Conservation (phyloP, 2,888 invertebrate species). For the Polydrusus cervinus region DNA sequence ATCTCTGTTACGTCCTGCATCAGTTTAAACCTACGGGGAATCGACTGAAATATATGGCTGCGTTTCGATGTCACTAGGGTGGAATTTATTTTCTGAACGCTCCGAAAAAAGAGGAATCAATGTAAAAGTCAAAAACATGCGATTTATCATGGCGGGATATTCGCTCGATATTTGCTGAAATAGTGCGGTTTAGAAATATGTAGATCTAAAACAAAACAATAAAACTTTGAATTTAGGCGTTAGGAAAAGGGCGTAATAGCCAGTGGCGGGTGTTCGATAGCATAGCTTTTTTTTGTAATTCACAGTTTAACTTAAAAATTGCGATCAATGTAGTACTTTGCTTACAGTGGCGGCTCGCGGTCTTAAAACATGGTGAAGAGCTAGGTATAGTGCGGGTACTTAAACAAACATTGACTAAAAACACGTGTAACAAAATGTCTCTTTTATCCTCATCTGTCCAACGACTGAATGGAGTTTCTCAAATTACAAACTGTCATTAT, state of each 20-base stretch:
- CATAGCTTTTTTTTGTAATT: no score
- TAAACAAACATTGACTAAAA: no score
- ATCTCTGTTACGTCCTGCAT: constrained; percentile 49
- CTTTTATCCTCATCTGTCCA: no score
- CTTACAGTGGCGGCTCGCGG: no score
- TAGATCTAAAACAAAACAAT: constrained; percentile 3
- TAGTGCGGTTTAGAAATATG: not conserved
- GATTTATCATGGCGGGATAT: constrained; percentile 40
- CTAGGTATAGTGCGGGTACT: no score
- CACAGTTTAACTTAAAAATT: no score
- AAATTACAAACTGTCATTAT: no score
- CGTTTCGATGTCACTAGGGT: constrained; percentile 51
- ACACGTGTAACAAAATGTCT: no score
- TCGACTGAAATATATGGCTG: constrained; percentile 49
- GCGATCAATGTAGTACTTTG: no score
- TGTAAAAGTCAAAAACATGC: constrained; percentile 52
- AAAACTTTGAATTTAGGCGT: not conserved
- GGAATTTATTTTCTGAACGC: constrained; percentile 51
- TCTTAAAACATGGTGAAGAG: no score
- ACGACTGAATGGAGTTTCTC: no score
- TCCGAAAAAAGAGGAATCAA: constrained; percentile 49
- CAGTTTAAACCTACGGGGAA: constrained; percentile 51
- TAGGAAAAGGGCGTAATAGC: not conserved
- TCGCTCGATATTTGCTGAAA: constrained; percentile 6
- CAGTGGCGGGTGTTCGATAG: no score